These are phyloP conservation scores for Smutsia temminckii DNA, from an alignment of 2,797 vertebrate species.

Conservation along the genomic window DNA sequence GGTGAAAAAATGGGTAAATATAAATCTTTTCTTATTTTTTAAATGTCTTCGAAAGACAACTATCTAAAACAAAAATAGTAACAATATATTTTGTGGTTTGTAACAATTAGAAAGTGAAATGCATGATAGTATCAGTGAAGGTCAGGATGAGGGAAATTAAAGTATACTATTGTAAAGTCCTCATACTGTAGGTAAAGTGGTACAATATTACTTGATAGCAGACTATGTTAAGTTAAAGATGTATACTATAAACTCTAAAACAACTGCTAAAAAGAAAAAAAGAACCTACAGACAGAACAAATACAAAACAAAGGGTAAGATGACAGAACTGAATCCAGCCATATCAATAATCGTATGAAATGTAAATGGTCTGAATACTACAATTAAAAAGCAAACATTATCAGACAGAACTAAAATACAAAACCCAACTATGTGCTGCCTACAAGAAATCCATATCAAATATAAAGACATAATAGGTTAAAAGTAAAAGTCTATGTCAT, in stretches of 20 bases:
- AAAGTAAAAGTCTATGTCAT: background rate
- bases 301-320: conserved; percentile 21
- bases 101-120: background rate
- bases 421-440: background rate
- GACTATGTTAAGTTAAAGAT: background rate
- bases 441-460: conserved; percentile 11
- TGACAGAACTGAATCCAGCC: background rate
- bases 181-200: background rate
- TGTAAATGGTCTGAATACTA: background rate
- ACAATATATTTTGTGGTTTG: background rate
- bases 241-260: background rate
- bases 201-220: background rate
- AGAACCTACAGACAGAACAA: background rate
- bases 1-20: background rate
- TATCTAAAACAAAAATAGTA: background rate
- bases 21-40: background rate
- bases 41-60: conserved; percentile 24
- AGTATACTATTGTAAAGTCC: background rate
- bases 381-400: conserved; percentile 23
- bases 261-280: background rate
- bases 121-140: background rate
- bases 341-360: background rate
- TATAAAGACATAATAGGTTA: background rate
- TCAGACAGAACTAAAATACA: background rate
- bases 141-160: background rate